Evolutionary conservation across 2,888 invertebrate species (phyloP).

Genomic region (Stenodera caucasica): DNA sequence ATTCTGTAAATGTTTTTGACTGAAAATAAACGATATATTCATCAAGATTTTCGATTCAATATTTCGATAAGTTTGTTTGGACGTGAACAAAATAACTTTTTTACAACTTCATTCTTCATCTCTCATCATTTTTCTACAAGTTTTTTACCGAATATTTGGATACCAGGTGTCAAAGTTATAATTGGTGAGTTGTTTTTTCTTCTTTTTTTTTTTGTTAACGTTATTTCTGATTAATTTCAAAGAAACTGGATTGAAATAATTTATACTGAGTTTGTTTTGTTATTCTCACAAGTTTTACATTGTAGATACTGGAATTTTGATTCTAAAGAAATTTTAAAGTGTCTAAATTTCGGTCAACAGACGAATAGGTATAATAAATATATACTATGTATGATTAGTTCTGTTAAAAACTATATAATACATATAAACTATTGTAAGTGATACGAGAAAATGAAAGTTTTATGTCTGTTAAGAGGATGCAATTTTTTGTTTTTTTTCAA

Average conservation of each 20-base stretch:
- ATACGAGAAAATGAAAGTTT: conserved; percentile 12
- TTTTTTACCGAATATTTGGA: not conserved
- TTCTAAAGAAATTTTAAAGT: not conserved
- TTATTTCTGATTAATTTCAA: not conserved
- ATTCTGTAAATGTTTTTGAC: not conserved
- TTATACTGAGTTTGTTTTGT: not conserved
- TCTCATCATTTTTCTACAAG: not conserved
- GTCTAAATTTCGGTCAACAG: conserved; percentile 10
- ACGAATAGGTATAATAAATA: too few species aligned
- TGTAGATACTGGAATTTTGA: not conserved
- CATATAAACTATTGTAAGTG: not conserved
- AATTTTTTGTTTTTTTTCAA: conserved; percentile 14
- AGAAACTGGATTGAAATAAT: not conserved
- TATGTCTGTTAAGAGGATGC: conserved; percentile 15
- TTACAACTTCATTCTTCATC: not conserved
- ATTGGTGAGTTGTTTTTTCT: not conserved
- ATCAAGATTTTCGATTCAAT: not conserved
- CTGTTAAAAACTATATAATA: too few species aligned
- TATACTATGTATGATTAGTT: conserved; percentile 16
- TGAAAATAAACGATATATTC: not conserved
- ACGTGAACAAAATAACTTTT: not conserved
- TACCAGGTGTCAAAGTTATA: not conserved
- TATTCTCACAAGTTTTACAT: not conserved
- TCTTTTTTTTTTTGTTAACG: not conserved
- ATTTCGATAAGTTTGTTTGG: conserved; percentile 1